Conservation (phyloP, 2,888 invertebrate genomes). For the Hirtodrosophila histrioides region DNA sequence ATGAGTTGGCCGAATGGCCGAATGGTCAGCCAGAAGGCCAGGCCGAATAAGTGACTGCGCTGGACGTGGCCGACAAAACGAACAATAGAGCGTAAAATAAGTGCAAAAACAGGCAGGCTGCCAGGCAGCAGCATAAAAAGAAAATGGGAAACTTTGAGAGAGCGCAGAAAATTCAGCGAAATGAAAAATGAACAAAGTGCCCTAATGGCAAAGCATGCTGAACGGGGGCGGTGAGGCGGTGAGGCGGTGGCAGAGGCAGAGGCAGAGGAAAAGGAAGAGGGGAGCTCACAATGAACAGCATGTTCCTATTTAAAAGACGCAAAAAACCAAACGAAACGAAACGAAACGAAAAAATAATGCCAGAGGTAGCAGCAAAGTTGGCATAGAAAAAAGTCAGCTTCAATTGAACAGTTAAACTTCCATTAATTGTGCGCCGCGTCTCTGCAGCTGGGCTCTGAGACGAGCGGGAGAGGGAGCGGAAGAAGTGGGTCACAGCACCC, state of each 20-base stretch:
- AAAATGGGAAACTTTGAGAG: constrained; percentile 65
- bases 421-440: constrained; percentile 77
- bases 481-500: constrained; percentile 7
- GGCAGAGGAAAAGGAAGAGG: neutral
- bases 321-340: constrained; percentile 10
- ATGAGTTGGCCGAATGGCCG: constrained; percentile 56
- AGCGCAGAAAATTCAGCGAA: constrained; percentile 76
- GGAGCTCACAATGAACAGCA: constrained; percentile 60
- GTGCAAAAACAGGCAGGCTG: constrained; percentile 66
- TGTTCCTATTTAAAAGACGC: constrained; percentile 66
- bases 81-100: constrained; percentile 83
- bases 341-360: neutral
- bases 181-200: constrained; percentile 81
- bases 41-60: constrained; percentile 64
- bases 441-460: constrained; percentile 44
- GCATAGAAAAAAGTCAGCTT: constrained; percentile 57
- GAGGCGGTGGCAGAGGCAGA: neutral
- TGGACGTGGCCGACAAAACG: constrained; percentile 74
- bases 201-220: constrained; percentile 65
- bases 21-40: constrained; percentile 48
- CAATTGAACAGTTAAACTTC: constrained; percentile 83
- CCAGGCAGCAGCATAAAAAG: constrained; percentile 49
- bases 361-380: constrained; percentile 24
- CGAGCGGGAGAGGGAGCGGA: constrained; percentile 4
- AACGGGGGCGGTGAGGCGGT: constrained; percentile 27